Percentiles rank a stretch among this genome's conserved stretches.
Conservation (phyloP, 2,888 invertebrate genomes). For the Lasioglossum villosulum region DNA sequence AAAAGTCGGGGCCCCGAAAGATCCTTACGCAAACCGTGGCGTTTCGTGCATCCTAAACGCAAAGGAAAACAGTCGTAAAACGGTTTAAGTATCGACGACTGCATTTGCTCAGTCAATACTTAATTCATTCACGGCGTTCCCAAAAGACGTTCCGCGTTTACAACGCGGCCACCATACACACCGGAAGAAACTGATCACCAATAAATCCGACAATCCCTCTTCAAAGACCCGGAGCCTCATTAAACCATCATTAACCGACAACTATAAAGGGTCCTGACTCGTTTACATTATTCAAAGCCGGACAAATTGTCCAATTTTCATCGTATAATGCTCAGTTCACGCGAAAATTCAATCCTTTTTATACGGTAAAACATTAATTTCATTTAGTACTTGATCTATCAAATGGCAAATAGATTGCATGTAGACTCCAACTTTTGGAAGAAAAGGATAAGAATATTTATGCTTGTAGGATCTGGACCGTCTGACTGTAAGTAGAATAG, state of each 20-base stretch:
- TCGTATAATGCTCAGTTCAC: background rate
- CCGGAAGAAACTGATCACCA: background rate
- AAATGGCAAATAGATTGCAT: background rate
- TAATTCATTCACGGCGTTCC: conserved; percentile 37
- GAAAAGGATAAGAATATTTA: background rate
- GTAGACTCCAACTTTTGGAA: background rate
- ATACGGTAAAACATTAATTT: background rate
- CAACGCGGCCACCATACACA: background rate
- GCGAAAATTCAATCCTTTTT: background rate
- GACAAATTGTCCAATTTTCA: background rate
- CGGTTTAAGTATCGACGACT: conserved; percentile 46
- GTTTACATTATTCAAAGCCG: background rate
- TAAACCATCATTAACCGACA: background rate
- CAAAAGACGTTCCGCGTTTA: background rate
- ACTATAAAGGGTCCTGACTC: background rate
- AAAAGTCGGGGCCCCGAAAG: conserved; percentile 38
- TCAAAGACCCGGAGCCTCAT: background rate
- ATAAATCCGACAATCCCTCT: background rate
- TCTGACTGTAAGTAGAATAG: background rate
- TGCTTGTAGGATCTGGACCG: background rate
- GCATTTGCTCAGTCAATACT: conserved; percentile 57
- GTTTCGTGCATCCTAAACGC: conserved; percentile 63
- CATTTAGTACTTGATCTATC: background rate
- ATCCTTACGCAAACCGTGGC: conserved; percentile 44
- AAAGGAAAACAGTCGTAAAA: conserved; percentile 60